These are phyloP conservation scores for Eremobia ochroleuca DNA, from an alignment of 2,888 invertebrate species.

Conservation along the genomic window DNA sequence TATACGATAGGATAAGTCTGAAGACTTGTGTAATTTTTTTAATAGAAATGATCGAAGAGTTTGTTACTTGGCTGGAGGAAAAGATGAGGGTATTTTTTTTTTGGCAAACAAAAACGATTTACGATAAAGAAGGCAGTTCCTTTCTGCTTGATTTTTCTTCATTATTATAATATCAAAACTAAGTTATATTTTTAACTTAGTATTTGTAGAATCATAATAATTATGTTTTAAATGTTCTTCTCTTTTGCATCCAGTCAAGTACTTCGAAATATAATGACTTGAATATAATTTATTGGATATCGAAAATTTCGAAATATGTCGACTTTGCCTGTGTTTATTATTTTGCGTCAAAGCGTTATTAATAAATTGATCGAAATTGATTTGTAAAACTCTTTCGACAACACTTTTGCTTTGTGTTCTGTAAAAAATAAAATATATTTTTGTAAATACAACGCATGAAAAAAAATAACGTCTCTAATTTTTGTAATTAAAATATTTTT, in stretches of 20 bases:
- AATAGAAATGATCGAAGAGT: slow-evolving; percentile 25
- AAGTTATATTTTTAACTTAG: not conserved
- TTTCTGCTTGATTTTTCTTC: not conserved
- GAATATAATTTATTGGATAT: slow-evolving; percentile 53
- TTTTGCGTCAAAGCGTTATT: slow-evolving; percentile 11
- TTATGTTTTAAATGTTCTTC: not conserved
- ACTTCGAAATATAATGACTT: slow-evolving; percentile 37
- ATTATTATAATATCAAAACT: not conserved
- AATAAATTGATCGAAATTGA: slow-evolving; percentile 6
- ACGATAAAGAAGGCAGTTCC: too few relatives aligned
- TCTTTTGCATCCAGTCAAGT: slow-evolving; percentile 10
- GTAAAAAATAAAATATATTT: slow-evolving; percentile 53
- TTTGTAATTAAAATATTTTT: slow-evolving; percentile 52
- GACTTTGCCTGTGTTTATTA: slow-evolving; percentile 21
- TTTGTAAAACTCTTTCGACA: slow-evolving; percentile 20
- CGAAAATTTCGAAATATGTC: slow-evolving; percentile 31
- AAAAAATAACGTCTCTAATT: slow-evolving; percentile 45
- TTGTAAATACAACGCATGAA: slow-evolving; percentile 67
- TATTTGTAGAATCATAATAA: not conserved
- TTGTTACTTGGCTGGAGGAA: slow-evolving; percentile 26
- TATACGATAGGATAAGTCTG: slow-evolving; percentile 68
- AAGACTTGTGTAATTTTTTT: slow-evolving; percentile 55
- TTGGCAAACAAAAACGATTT: not conserved
- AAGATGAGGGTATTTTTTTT: not conserved
- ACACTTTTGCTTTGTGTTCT: slow-evolving; percentile 43